phyloP scores from a whole-genome alignment of 2,888 invertebrate species.

The Drosophila gaucha region DNA sequence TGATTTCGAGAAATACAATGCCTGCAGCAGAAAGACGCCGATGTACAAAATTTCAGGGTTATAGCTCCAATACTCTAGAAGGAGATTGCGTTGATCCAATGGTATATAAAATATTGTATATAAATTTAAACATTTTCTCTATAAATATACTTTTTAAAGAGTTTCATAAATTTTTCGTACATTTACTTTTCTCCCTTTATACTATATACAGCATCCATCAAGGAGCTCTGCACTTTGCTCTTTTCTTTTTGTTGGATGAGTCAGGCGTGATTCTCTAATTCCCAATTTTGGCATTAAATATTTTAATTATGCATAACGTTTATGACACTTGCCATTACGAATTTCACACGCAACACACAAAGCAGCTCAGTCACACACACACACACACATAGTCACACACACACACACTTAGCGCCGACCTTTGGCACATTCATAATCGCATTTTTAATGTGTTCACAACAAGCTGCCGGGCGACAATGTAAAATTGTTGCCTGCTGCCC shows the following conservation, averaged over 20 bases:
- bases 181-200: not conserved
- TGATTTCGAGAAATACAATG: no score
- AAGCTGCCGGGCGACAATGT: constrained; percentile 36
- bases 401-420: constrained; percentile 3
- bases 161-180: no score
- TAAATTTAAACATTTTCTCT: not conserved
- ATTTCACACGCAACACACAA: constrained; percentile 45
- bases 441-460: constrained; percentile 65
- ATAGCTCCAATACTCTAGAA: no score
- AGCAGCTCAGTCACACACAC: not conserved
- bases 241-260: constrained; percentile 28
- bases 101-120: no score
- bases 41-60: no score
- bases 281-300: constrained; percentile 62
- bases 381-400: constrained; percentile 5
- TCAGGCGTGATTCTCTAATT: constrained; percentile 46
- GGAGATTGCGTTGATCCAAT: no score
- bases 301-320: constrained; percentile 72
- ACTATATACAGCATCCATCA: not conserved
- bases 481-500: constrained; percentile 26
- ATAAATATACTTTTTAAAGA: no score
- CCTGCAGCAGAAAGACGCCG: no score
- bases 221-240: not conserved
- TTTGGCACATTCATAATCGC: constrained; percentile 61
- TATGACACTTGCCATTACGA: constrained; percentile 62